These are phyloP conservation scores for Aeoliscus strigatus DNA, from an alignment of 2,797 vertebrate species.

Conservation along the genomic window DNA sequence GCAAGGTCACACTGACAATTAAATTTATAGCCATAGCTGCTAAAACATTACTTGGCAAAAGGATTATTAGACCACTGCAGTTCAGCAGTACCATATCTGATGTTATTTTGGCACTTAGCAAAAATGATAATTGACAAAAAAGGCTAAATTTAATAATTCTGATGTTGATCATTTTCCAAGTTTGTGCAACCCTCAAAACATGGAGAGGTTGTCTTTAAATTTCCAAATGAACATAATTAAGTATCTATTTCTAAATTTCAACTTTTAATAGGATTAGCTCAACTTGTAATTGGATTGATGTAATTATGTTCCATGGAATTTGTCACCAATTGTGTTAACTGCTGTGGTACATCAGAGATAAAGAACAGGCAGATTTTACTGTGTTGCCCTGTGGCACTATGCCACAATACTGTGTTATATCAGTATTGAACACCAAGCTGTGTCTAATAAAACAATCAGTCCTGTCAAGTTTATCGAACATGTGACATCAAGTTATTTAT, in stretches of 20 bases:
- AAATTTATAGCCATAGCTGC: slow-evolving; percentile 31
- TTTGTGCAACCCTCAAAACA: neutral
- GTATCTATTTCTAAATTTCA: slow-evolving; percentile 24
- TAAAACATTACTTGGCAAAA: slow-evolving; percentile 6
- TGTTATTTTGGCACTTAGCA: neutral
- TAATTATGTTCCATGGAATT: slow-evolving; percentile 47
- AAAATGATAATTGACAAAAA: too few species aligned
- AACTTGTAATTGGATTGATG: slow-evolving; percentile 51
- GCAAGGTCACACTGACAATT: slow-evolving; percentile 52
- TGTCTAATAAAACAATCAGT: slow-evolving; percentile 52
- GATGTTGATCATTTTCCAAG: too few species aligned
- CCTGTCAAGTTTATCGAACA: slow-evolving; percentile 47
- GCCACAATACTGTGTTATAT: slow-evolving; percentile 12
- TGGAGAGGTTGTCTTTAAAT: neutral
- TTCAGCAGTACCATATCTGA: neutral
- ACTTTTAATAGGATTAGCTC: slow-evolving; percentile 47
- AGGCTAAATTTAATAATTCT: too few species aligned
- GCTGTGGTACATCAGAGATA: slow-evolving; percentile 39
- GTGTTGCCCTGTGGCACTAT: slow-evolving; percentile 29
- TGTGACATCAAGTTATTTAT: slow-evolving; percentile 38
- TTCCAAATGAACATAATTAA: slow-evolving; percentile 12
- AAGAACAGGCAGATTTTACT: slow-evolving; percentile 45
- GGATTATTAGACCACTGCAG: neutral
- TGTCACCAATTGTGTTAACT: slow-evolving; percentile 51
- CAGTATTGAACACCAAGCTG: slow-evolving; percentile 39